phyloP scores from a whole-genome alignment of 1,140 invertebrate species.

The Epicauta chinensis region DNA sequence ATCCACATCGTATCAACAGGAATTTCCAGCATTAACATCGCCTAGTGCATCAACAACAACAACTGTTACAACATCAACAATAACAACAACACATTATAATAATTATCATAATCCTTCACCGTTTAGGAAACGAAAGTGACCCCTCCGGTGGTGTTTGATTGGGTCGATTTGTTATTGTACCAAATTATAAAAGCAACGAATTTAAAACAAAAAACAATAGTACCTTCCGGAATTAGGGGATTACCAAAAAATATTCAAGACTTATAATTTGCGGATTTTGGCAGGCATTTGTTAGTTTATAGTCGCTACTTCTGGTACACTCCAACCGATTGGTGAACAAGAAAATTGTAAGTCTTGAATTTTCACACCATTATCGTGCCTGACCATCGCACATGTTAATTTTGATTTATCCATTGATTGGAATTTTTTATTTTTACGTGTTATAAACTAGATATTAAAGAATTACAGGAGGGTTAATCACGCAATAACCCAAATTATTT shows the following conservation, averaged over 20 bases:
- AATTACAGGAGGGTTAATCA: no score
- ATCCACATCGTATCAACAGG: slow-evolving; percentile 31
- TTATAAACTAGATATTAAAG: no score
- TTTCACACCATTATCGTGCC: slow-evolving; percentile 16
- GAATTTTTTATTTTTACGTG: no score
- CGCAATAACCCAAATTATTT: no score
- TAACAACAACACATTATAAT: slow-evolving; percentile 7
- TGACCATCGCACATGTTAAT: slow-evolving; percentile 13
- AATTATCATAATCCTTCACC: slow-evolving; percentile 27
- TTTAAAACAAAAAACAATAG: no score
- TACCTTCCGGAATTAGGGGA: no score
- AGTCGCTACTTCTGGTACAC: not conserved
- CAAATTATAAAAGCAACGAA: not conserved
- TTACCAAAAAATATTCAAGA: no score
- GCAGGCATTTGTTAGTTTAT: slow-evolving; percentile 8
- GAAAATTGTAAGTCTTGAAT: no score
- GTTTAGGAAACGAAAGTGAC: slow-evolving; percentile 39
- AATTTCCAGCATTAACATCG: slow-evolving; percentile 26
- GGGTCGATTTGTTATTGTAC: slow-evolving; percentile 10
- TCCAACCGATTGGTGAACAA: no score
- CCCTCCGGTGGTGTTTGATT: not conserved
- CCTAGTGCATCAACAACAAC: slow-evolving; percentile 10
- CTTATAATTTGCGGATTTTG: no score
- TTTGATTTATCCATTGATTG: no score
- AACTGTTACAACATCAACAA: no score